Evolutionary conservation across 2,888 invertebrate genomes (phyloP), one percentile per base, ranked within the genome.

Genomic region (Andrena camellia): DNA sequence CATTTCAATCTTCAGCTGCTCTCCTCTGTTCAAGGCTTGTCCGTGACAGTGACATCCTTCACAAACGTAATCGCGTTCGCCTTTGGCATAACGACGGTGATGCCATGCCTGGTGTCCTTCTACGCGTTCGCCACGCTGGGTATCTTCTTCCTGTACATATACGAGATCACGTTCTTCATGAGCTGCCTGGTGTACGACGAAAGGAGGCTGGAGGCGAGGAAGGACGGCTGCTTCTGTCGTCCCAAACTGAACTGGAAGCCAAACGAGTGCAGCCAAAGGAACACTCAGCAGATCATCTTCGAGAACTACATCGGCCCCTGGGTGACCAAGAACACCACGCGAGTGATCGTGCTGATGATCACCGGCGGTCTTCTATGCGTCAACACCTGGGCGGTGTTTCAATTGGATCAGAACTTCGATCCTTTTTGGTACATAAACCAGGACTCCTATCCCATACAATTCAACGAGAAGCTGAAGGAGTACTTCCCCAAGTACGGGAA

Each of bases 31-130:
- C 3, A 81, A 73, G 95, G 95, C 26, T 88, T 88, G 75, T 95
- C 95, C 20, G 94, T 95, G 72, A 95, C 95, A 0, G 94, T 95
- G 6, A 95, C 95, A 0, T 95, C 95, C 7, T 88, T 95, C 31
- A 95, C 95, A 4, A 95, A 95, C 82, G 92, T 95, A 57, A 92
- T 94, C 6, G 95, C 95, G 6, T 95, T 95, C 83, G 94, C 93
- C 10, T 94, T 95, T 48, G 95, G 95, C 2, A 93, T 95, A 13
- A 93, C 94, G 2, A 95, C 95, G n/a, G 94, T 94, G 10, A 94
- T 95, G 91, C 95, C 95, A 2, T 95, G 95, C 26, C 91, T 95
- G 8, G 92, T 93, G 78, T 95, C 95, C 0, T 95, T 95, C 88
- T 95, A 95, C 86, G 90, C 94, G 23, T 95, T 95, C 86, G 95